These are phyloP conservation scores for Venusia cambrica DNA, from an alignment of 2,888 invertebrate species.

Conservation along the genomic window DNA sequence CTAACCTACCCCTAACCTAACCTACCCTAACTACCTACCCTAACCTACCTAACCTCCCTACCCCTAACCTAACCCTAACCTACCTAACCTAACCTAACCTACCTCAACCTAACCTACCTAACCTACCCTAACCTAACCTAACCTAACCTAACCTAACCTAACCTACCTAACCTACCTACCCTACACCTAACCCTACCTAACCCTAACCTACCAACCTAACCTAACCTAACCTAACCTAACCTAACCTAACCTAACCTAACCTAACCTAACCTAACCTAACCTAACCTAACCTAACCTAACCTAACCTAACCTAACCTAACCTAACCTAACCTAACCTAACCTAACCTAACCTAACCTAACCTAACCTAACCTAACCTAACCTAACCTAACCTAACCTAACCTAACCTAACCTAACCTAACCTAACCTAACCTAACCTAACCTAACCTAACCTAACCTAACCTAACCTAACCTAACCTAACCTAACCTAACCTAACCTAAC, in stretches of 20 bases:
- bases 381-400: conserved; percentile 24
- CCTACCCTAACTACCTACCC: conserved; percentile 32
- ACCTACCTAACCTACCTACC: conserved; percentile 34
- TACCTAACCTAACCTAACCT: conserved; percentile 32
- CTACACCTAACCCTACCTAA: conserved; percentile 30
- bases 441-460: conserved; percentile 25
- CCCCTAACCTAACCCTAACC: conserved; percentile 31
- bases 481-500: conserved; percentile 23
- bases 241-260: conserved; percentile 26
- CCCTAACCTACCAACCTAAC: conserved; percentile 28
- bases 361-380: conserved; percentile 29
- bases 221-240: conserved; percentile 26
- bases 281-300: conserved; percentile 30
- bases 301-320: conserved; percentile 30
- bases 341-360: conserved; percentile 31
- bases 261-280: conserved; percentile 30
- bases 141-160: conserved; percentile 33
- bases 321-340: conserved; percentile 31
- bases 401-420: conserved; percentile 26
- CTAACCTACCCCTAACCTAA: conserved; percentile 23
- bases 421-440: conserved; percentile 26
- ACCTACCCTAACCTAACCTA: conserved; percentile 31
- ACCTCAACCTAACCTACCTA: conserved; percentile 33
- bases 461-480: conserved; percentile 25
- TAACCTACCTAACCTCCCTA: conserved; percentile 32